phyloP scores from a whole-genome alignment of 2,888 invertebrate genomes.

The Idaea dimidiata region DNA sequence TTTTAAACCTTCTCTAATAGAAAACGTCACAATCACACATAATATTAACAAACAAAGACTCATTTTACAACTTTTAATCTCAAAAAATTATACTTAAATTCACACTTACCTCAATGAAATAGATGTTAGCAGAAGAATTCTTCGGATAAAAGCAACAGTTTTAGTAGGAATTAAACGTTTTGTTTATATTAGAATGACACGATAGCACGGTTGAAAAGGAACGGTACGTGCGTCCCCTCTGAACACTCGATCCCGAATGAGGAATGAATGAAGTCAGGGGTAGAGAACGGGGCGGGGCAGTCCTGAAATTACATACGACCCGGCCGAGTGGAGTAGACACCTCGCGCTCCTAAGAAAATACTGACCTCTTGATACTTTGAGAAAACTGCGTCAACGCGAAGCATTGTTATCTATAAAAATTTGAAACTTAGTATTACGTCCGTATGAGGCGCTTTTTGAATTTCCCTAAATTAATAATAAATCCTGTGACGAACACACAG shows the following conservation, averaged over 20 bases:
- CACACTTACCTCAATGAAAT: conserved; percentile 19
- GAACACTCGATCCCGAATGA: conserved; percentile 37
- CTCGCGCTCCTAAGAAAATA: conserved; percentile 2
- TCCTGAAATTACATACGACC: conserved; percentile 36
- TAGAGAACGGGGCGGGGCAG: conserved; percentile 65
- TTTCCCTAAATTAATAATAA: too few relatives aligned
- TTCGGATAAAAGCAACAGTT: not conserved
- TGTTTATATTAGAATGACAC: conserved; percentile 31
- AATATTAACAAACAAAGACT: conserved; percentile 10
- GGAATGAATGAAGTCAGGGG: conserved; percentile 73
- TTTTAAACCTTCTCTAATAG: conserved; percentile 5
- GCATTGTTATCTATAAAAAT: too few relatives aligned
- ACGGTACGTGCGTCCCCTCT: conserved; percentile 27
- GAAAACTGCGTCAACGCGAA: too few relatives aligned
- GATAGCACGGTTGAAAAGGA: conserved; percentile 35
- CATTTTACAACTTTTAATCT: not conserved
- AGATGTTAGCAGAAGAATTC: not conserved
- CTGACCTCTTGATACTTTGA: not conserved
- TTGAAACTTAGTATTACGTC: too few relatives aligned
- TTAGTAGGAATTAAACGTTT: conserved; percentile 2
- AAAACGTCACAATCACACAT: not conserved
- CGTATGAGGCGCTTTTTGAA: too few relatives aligned
- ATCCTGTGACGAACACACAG: too few relatives aligned
- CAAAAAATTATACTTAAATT: not conserved
- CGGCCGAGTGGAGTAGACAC: conserved; percentile 40